A percentile compares a stretch with the other conserved stretches of the same genome.
Conservation (phyloP, 2,113 vertebrate species). For the Thunnus thynnus region DNA sequence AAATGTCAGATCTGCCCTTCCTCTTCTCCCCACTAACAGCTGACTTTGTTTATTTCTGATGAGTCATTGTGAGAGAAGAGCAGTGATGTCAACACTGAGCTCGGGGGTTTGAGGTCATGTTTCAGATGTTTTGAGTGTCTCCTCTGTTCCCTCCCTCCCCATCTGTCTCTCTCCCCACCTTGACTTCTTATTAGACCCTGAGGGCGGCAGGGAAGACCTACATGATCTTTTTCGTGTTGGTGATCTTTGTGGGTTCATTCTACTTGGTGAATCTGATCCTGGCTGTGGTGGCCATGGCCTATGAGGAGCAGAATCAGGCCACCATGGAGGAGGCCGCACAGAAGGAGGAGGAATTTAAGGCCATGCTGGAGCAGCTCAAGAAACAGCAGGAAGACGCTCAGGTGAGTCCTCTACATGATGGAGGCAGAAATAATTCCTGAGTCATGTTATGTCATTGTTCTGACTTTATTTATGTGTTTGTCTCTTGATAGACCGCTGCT, state of each 20-base stretch:
- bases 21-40: slow-evolving; percentile 1
- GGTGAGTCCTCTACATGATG: slow-evolving; percentile 76
- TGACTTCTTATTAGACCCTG: slow-evolving; percentile 86
- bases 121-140: slow-evolving; percentile 34
- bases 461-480: background rate
- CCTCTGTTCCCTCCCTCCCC: background rate
- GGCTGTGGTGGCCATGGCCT: slow-evolving; percentile 99
- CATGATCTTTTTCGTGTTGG: slow-evolving; percentile 99
- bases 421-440: background rate
- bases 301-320: slow-evolving; percentile 99
- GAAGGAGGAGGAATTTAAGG: slow-evolving; percentile 98
- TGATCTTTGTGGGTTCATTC: slow-evolving; percentile 99
- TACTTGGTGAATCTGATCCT: slow-evolving; percentile 98
- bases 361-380: slow-evolving; percentile 97
- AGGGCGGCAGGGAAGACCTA: slow-evolving; percentile 98
- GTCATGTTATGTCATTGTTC: background rate
- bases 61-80: slow-evolving; percentile 42
- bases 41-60: slow-evolving; percentile 36
- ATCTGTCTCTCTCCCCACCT: background rate
- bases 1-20: background rate
- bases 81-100: slow-evolving; percentile 8
- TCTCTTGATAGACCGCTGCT: slow-evolving; percentile 87
- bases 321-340: slow-evolving; percentile 95
- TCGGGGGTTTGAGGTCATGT: background rate
- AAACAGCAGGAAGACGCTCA: slow-evolving; percentile 97